Evolutionary conservation across 2,113 vertebrate species (phyloP).

Genomic region (Neomonachus schauinslandi): DNA sequence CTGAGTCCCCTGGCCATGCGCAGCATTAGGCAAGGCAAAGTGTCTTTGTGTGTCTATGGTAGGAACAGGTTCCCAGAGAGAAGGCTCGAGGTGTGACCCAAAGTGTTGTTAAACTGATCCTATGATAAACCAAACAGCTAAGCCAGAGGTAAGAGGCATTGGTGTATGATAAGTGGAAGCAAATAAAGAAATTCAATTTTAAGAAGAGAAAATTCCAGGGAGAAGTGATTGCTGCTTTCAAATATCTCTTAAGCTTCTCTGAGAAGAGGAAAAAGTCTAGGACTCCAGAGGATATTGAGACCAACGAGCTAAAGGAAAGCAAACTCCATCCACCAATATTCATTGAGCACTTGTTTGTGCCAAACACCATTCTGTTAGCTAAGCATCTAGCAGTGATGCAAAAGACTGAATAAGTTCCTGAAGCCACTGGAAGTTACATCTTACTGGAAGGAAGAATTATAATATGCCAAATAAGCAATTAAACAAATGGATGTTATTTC

Average conservation of each 20-base stretch:
- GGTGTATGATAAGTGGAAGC: not conserved
- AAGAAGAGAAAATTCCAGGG: not conserved
- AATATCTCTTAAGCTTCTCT: conserved; percentile 26
- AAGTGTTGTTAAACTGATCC: not conserved
- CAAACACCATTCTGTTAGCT: not conserved
- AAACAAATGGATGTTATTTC: not conserved
- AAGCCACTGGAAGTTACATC: not conserved
- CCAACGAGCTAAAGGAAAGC: not conserved
- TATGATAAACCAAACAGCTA: not conserved
- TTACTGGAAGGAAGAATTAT: not conserved
- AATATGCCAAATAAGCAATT: not conserved
- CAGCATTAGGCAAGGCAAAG: not conserved
- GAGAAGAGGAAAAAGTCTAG: not conserved
- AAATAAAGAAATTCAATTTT: not conserved
- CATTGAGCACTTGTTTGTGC: not conserved
- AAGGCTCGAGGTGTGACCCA: not conserved
- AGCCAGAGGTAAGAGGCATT: not conserved
- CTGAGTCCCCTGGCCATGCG: not conserved
- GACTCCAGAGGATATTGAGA: not conserved
- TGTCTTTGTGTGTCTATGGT: not conserved
- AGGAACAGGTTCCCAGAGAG: not conserved
- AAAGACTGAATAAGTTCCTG: not conserved
- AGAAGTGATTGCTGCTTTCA: not conserved
- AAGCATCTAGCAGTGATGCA: not conserved
- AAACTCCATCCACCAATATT: not conserved